phyloP scores from a whole-genome alignment of 2,888 invertebrate species.

The Alentia gelatinosa region DNA sequence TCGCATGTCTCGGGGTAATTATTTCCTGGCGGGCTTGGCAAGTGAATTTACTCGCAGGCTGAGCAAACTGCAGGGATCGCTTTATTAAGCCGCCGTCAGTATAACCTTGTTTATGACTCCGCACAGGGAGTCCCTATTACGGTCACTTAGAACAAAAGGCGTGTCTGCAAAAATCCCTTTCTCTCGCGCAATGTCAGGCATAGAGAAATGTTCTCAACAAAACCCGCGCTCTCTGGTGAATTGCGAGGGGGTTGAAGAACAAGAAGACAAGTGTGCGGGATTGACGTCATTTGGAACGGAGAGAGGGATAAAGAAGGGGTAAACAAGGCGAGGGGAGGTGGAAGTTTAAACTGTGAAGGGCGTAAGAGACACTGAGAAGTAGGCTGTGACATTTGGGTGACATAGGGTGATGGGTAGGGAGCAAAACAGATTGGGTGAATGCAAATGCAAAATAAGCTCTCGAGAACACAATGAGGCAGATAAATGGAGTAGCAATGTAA shows the following conservation, averaged over 20 bases:
- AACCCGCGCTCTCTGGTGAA: not conserved
- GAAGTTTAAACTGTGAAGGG: too few species aligned
- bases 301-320: too few species aligned
- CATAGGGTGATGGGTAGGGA: too few species aligned
- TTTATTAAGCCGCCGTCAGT: not conserved
- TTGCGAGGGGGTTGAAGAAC: not conserved
- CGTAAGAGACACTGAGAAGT: not conserved
- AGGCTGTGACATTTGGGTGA: not conserved
- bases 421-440: too few species aligned
- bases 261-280: not conserved
- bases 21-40: not conserved
- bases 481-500: too few species aligned
- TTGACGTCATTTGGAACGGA: not conserved
- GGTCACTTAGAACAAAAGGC: not conserved
- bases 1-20: not conserved
- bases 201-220: not conserved
- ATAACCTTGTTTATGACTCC: not conserved
- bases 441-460: too few species aligned
- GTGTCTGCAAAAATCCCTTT: not conserved
- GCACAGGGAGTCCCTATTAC: not conserved
- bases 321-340: not conserved
- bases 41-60: not conserved
- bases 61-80: not conserved
- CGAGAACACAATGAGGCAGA: too few species aligned
- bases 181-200: not conserved